Base-by-base conservation (phyloP, 2,113 vertebrate genomes). In the Tauraco erythrolophus region DNA sequence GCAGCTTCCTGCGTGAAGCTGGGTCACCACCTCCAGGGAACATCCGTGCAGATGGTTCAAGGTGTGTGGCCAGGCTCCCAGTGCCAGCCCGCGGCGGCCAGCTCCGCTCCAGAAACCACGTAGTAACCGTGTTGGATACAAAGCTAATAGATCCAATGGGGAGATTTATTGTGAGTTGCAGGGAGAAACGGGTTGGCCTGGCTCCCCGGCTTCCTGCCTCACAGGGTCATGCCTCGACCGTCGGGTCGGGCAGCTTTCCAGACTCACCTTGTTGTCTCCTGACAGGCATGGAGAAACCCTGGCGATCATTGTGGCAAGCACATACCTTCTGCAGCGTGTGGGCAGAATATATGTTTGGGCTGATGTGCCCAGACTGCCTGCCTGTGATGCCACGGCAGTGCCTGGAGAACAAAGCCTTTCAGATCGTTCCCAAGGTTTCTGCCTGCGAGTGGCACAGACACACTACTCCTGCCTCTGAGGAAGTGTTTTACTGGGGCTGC, bases 1-100 rank as follows among this genome's bases (percentile, higher is more conserved):
- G n/a, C 85, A 79, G 39, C 60, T 74, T 92, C 65, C 70, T 78
- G 56, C 2, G 1, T 54, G 85, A 82, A 60, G 39, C 65, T 48
- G 65, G 60, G 56, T 39, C 70, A 43, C 70, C 0, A 1, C 46
- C 0, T 7, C 31, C 0, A 1, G 41, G 65, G 19, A 84, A 61
- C 69, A 70, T 83, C 76, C 79, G 23, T 22, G 31, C 76, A 89
- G 89, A 86, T 84, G 89, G 82, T 72, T 80, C 16, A 5, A 90
- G 72, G 61, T 94, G 82, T 80, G 72, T 96, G 89, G 77, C 77
- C 41, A 53, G 30, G 46, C 60, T 90, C 46, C 41, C 1, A 1
- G 33, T 94, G 81, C 72, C 77, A 92, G 61, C 35, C 46, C 0
- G 3, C 57, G 81, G 71, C 87, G 77, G 66, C 45, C 66, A 84